Conservation (phyloP, 2,888 invertebrate genomes). For the Caenorhabditis japonica region DNA sequence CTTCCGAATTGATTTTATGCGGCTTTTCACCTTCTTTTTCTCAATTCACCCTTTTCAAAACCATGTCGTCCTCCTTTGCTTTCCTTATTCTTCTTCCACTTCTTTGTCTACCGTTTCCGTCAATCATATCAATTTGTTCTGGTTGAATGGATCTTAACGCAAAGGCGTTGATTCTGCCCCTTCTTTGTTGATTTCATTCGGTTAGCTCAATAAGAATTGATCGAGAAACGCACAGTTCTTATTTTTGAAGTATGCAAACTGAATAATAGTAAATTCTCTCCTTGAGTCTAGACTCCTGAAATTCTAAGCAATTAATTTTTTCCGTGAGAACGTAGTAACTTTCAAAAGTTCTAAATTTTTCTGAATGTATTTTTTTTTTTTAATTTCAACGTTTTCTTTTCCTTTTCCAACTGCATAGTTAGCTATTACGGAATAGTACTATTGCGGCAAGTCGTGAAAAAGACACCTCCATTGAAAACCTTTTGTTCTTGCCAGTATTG, state of each 20-base stretch:
- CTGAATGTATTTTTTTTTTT: too few relatives aligned
- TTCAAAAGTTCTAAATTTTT: too few relatives aligned
- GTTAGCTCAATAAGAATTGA: neutral
- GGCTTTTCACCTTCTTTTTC: constrained; percentile 3
- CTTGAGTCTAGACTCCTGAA: too few relatives aligned
- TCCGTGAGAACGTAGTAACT: too few relatives aligned
- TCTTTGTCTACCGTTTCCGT: constrained; percentile 22
- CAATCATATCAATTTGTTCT: constrained; percentile 50
- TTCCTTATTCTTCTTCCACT: constrained; percentile 3
- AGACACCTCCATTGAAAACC: too few relatives aligned
- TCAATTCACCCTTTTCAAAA: constrained; percentile 12
- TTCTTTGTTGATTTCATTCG: neutral
- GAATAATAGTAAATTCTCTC: too few relatives aligned
- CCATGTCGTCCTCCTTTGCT: constrained; percentile 14
- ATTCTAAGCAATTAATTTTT: too few relatives aligned
- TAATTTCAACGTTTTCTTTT: constrained; percentile 16
- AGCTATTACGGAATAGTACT: too few relatives aligned
- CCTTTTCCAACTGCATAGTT: too few relatives aligned
- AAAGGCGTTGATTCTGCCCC: constrained; percentile 16
- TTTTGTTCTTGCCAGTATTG: too few relatives aligned
- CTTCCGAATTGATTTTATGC: constrained; percentile 8
- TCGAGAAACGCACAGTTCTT: neutral
- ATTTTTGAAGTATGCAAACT: too few relatives aligned
- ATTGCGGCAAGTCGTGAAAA: too few relatives aligned
- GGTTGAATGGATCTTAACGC: constrained; percentile 38